Evolutionary conservation across 2,797 vertebrate genomes (phyloP).

Genomic region (Philypnodon macrostomus): DNA sequence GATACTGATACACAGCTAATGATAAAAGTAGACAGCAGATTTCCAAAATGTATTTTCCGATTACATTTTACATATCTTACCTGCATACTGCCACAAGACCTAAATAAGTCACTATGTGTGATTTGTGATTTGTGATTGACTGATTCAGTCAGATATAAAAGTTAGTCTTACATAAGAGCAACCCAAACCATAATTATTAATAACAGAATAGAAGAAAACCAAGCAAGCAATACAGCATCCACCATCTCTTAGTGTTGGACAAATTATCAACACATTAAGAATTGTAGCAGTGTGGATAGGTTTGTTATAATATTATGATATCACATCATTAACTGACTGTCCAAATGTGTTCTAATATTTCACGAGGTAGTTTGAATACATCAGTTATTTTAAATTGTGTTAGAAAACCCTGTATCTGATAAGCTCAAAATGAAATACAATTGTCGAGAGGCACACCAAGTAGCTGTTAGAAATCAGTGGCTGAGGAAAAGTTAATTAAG

Average conservation of each 20-base stretch:
- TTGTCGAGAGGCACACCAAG: conserved; percentile 32
- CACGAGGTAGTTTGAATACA: not conserved
- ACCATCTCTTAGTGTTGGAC: not conserved
- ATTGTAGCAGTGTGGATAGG: not conserved
- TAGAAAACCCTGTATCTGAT: conserved; percentile 3
- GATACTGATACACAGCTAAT: conserved; percentile 1
- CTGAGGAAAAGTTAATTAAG: conserved; percentile 31
- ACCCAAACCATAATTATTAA: too few relatives aligned
- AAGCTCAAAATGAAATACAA: conserved; percentile 15
- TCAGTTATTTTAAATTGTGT: not conserved
- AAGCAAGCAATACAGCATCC: conserved; percentile 1
- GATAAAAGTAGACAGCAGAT: conserved; percentile 13
- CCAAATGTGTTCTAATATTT: not conserved
- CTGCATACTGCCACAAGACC: not conserved
- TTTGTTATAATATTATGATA: not conserved
- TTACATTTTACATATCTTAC: not conserved
- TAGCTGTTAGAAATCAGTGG: conserved; percentile 41
- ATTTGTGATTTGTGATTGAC: not conserved
- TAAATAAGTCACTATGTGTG: not conserved
- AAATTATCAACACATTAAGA: not conserved
- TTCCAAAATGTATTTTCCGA: not conserved
- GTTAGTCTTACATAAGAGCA: too few relatives aligned
- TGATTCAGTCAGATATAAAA: not conserved
- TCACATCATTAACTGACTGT: too few relatives aligned
- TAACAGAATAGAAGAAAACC: too few relatives aligned